Percentiles rank a stretch among this genome's conserved stretches.
These are phyloP conservation scores for Notodonta ziczac DNA, from an alignment of 2,888 invertebrate species.

Conservation along the genomic window DNA sequence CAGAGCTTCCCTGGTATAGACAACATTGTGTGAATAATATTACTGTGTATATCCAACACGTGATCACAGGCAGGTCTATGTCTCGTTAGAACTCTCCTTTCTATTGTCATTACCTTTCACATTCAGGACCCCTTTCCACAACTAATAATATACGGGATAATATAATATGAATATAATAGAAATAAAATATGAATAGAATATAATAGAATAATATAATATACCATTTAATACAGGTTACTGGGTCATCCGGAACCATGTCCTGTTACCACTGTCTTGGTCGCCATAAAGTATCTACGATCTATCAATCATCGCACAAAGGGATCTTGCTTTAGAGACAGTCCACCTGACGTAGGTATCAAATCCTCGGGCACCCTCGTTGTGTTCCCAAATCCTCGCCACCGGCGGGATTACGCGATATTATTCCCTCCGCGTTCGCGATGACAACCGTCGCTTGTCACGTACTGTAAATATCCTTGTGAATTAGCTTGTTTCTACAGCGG, in stretches of 20 bases:
- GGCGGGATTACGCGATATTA: constrained; percentile 11
- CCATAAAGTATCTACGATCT: not conserved
- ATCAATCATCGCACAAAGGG: constrained; percentile 2
- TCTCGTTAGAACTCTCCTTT: no score
- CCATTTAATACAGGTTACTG: no score
- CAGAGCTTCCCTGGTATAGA: no score
- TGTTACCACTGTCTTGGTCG: not conserved
- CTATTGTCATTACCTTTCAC: no score
- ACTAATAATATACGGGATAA: no score
- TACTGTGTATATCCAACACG: not conserved
- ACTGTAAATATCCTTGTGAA: constrained; percentile 1
- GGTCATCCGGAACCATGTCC: no score
- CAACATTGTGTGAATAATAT: not conserved
- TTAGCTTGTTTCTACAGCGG: constrained; percentile 1
- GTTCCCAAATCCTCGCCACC: not conserved
- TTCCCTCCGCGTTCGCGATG: not conserved
- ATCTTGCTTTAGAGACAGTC: not conserved
- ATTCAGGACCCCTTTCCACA: no score
- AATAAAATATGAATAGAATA: no score
- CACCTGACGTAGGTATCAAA: not conserved
- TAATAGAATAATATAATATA: no score
- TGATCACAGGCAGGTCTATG: no score
- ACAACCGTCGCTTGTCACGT: constrained; percentile 5
- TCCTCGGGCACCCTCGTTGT: not conserved
- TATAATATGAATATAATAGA: no score